A percentile compares a stretch with the other conserved stretches of the same genome.
Conservation (phyloP, 2,797 vertebrate genomes). For the Propithecus deckenii region DNA sequence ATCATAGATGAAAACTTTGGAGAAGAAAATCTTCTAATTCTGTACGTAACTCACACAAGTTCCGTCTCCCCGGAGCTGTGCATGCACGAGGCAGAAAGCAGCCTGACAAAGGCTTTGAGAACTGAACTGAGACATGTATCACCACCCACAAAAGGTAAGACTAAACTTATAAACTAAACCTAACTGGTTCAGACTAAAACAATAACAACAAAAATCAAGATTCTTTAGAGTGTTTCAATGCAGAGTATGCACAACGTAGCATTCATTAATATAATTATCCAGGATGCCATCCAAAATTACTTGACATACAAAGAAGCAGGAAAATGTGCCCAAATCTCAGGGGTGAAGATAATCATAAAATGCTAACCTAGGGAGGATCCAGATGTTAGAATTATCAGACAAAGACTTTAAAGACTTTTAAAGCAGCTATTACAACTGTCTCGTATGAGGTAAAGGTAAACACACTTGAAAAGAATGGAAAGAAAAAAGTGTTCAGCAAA, state of each 20-base stretch:
- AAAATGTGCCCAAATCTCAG: neutral
- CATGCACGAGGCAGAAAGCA: neutral
- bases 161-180: too few relatives aligned
- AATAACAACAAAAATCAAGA: neutral
- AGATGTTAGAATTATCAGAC: neutral
- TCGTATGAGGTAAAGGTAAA: neutral
- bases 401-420: neutral
- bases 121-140: neutral
- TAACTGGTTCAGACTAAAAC: neutral
- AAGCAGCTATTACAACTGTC: neutral
- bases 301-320: neutral
- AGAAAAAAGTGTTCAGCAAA: neutral
- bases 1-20: neutral
- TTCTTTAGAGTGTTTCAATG: neutral
- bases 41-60: neutral
- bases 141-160: neutral
- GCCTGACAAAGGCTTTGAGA: neutral
- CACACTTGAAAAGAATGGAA: neutral
- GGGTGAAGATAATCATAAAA: conserved; percentile 5
- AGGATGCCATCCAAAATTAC: neutral
- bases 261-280: neutral
- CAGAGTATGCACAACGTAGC: neutral
- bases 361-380: neutral
- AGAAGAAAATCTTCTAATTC: conserved; percentile 23
- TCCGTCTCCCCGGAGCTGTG: neutral